Evolutionary conservation across 2,113 vertebrate genomes (phyloP).

Genomic region (Malaclemys terrapin): DNA sequence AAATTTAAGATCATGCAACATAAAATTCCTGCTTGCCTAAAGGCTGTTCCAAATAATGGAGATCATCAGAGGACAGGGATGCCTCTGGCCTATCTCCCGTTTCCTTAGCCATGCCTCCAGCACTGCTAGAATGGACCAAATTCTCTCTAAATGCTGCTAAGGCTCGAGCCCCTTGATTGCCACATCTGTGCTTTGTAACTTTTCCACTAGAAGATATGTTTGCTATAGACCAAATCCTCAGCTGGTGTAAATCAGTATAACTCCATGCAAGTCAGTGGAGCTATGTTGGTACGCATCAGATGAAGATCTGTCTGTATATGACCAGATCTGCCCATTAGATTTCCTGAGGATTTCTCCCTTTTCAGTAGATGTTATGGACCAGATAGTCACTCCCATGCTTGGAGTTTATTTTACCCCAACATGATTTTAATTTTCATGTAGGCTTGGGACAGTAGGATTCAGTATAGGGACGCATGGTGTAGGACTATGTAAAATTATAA

Average conservation of each 20-base stretch:
- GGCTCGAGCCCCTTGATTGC: neutral
- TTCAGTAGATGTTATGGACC: neutral
- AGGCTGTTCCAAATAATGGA: conserved; percentile 57
- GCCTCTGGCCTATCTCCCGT: neutral
- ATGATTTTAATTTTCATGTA: neutral
- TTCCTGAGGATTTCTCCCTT: neutral
- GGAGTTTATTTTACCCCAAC: neutral
- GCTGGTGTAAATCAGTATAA: neutral
- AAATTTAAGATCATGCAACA: conserved; percentile 54
- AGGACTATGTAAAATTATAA: conserved; percentile 2
- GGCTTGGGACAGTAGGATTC: neutral
- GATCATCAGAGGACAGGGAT: conserved; percentile 12
- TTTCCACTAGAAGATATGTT: neutral
- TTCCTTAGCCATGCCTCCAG: conserved; percentile 52
- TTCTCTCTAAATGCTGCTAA: neutral
- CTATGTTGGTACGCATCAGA: neutral
- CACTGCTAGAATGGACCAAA: neutral
- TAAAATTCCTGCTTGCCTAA: conserved; percentile 50
- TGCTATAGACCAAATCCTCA: neutral
- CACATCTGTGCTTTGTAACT: neutral
- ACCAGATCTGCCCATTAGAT: neutral
- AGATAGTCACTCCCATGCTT: neutral
- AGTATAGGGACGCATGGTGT: neutral
- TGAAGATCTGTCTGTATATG: neutral
- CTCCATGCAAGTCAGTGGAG: neutral